Conservation (phyloP, 1,140 invertebrate genomes). For the Drosophila sp. region DNA sequence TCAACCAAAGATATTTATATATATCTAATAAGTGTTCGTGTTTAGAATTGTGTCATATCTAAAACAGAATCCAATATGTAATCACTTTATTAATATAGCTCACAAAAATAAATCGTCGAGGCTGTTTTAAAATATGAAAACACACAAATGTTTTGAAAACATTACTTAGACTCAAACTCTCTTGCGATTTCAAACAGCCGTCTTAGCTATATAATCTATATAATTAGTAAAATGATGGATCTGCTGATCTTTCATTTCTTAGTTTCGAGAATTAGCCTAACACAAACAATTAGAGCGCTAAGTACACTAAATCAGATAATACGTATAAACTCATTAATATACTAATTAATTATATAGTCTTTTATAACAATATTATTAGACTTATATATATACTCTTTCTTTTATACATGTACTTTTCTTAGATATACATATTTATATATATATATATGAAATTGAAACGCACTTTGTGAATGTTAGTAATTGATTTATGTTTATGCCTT, state of each 20-base stretch:
- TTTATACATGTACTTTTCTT: conserved; percentile 10
- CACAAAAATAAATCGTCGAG: conserved; percentile 61
- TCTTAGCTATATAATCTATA: conserved; percentile 35
- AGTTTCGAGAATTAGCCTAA: conserved; percentile 45
- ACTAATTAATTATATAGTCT: conserved; percentile 56
- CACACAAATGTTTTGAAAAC: not conserved
- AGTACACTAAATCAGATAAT: conserved; percentile 48
- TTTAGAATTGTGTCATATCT: conserved; percentile 78
- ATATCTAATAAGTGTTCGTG: conserved; percentile 74
- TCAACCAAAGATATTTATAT: conserved; percentile 16
- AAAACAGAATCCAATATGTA: conserved; percentile 37
- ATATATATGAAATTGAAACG: not conserved
- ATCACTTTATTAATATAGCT: conserved; percentile 60
- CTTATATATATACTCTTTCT: conserved; percentile 26
- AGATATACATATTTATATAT: conserved; percentile 5
- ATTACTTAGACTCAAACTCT: not conserved
- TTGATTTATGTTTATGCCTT: conserved; percentile 62
- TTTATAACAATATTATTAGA: conserved; percentile 53
- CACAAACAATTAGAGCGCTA: conserved; percentile 67
- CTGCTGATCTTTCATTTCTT: conserved; percentile 49
- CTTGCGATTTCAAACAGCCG: conserved; percentile 27
- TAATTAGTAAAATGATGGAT: conserved; percentile 54
- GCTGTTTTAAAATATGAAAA: conserved; percentile 48
- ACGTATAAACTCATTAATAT: conserved; percentile 28
- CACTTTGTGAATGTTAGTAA: conserved; percentile 62